phyloP scores from a whole-genome alignment of 2,888 invertebrate species.

The Gari tellinella region DNA sequence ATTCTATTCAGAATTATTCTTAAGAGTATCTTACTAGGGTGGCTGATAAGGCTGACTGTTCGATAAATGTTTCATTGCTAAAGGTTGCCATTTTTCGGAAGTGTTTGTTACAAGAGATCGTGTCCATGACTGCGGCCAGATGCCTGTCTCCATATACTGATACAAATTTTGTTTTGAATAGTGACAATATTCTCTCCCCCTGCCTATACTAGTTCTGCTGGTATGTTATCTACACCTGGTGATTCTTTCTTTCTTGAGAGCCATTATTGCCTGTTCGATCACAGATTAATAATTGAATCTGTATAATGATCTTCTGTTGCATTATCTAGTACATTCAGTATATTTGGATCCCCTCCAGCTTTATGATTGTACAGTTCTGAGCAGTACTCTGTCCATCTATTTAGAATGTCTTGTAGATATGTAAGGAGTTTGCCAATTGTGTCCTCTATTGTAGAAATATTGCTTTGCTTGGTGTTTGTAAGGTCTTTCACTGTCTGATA shows the following conservation, averaged over 20 bases:
- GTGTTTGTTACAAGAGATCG: not conserved
- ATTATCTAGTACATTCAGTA: too few relatives aligned
- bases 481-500: not conserved
- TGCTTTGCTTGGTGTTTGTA: slow-evolving; percentile 25
- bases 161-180: not conserved
- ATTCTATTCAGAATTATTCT: slow-evolving; percentile 14
- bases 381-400: slow-evolving; percentile 1
- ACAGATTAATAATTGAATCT: too few relatives aligned
- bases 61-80: slow-evolving; percentile 12
- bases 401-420: slow-evolving; percentile 22
- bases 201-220: too few relatives aligned
- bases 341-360: too few relatives aligned
- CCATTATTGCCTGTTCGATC: too few relatives aligned
- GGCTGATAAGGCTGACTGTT: slow-evolving; percentile 46
- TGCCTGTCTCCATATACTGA: not conserved
- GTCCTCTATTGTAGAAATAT: slow-evolving; percentile 28
- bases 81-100: slow-evolving; percentile 40
- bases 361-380: too few relatives aligned
- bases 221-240: too few relatives aligned
- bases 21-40: slow-evolving; percentile 42
- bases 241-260: too few relatives aligned
- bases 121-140: not conserved
- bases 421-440: slow-evolving; percentile 38
- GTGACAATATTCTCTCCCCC: slow-evolving; percentile 14
- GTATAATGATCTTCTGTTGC: too few relatives aligned